Evolutionary conservation across 1,140 invertebrate genomes (phyloP).

Genomic region (Gonatopus flavifemur): DNA sequence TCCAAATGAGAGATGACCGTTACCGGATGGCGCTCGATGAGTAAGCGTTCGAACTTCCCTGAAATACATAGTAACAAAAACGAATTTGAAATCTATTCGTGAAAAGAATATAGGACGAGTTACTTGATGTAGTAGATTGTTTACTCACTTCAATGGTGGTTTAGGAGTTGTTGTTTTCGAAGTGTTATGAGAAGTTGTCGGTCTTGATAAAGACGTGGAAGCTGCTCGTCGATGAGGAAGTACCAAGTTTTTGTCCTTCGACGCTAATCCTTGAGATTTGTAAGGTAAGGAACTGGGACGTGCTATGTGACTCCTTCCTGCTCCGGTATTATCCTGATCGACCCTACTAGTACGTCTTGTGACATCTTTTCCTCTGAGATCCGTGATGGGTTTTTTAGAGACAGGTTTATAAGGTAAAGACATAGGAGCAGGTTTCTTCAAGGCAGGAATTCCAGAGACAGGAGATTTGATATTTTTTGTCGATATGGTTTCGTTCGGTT

Average conservation of each 20-base stretch:
- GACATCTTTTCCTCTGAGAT: slow-evolving; percentile 36
- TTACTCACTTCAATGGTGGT: slow-evolving; percentile 55
- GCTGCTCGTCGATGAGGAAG: slow-evolving; percentile 64
- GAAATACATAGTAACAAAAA: slow-evolving; percentile 38
- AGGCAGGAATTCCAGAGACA: slow-evolving; percentile 42
- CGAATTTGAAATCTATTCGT: slow-evolving; percentile 9
- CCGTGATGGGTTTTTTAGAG: slow-evolving; percentile 30
- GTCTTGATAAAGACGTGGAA: slow-evolving; percentile 63
- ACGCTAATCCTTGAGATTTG: slow-evolving; percentile 56
- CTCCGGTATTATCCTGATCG: slow-evolving; percentile 56
- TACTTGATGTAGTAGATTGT: slow-evolving; percentile 15
- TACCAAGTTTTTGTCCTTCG: slow-evolving; percentile 53
- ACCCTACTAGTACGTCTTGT: slow-evolving; percentile 61
- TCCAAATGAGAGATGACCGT: slow-evolving; percentile 77
- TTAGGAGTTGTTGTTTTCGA: slow-evolving; percentile 40
- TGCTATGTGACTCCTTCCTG: slow-evolving; percentile 46
- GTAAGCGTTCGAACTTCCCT: slow-evolving; percentile 75
- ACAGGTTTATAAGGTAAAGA: slow-evolving; percentile 21
- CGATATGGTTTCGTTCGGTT: slow-evolving; percentile 48
- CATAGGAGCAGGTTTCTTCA: slow-evolving; percentile 42
- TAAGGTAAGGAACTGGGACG: slow-evolving; percentile 68
- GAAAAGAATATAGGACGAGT: not conserved
- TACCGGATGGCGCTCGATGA: slow-evolving; percentile 72
- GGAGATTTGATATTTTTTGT: slow-evolving; percentile 40
- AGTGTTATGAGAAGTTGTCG: slow-evolving; percentile 39